Conservation (phyloP, 2,888 invertebrate species). For the Acholoe squamosa region DNA sequence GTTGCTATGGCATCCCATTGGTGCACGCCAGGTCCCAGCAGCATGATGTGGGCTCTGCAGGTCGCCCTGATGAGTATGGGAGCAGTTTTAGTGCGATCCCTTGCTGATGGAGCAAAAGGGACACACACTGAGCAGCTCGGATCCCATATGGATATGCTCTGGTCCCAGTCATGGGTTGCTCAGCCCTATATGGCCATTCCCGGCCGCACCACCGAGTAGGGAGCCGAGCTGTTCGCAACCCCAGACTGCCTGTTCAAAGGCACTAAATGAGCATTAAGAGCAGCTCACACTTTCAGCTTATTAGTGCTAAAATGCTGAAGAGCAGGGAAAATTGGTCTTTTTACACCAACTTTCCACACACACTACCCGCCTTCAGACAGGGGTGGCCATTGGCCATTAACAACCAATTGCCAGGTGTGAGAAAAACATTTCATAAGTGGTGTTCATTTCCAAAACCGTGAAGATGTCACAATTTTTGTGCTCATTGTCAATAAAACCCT, state of each 20-base stretch:
- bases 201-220: background rate
- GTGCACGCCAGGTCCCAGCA: background rate
- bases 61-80: background rate
- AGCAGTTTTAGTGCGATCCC: background rate
- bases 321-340: background rate
- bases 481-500: background rate
- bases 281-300: background rate
- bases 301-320: conserved; percentile 9
- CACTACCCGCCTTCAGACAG: background rate
- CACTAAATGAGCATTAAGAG: background rate
- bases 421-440: background rate
- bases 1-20: conserved; percentile 12
- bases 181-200: conserved; percentile 24
- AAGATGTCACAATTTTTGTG: too few species aligned
- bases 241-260: background rate
- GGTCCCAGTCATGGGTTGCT: background rate
- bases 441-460: background rate
- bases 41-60: background rate
- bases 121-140: background rate
- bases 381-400: background rate
- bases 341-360: background rate
- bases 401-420: conserved; percentile 16
- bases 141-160: background rate
- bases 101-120: background rate
- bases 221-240: background rate